A percentile compares a stretch with the other conserved stretches of the same genome.
phyloP scores from a whole-genome alignment of 2,797 vertebrate genomes.

The Lithobates sylvaticus region DNA sequence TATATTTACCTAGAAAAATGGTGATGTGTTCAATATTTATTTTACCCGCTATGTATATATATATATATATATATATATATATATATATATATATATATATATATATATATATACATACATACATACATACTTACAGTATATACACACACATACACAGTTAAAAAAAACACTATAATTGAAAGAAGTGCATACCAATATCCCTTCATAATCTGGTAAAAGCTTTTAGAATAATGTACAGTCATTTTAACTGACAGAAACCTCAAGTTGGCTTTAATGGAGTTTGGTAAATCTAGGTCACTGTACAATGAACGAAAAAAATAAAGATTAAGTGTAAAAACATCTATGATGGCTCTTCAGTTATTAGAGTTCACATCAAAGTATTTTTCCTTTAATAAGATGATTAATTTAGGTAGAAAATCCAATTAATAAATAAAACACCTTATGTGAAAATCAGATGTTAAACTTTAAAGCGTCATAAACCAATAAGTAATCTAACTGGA shows the following conservation, averaged over 20 bases:
- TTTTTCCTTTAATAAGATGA: no score
- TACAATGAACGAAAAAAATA: constrained; percentile 19
- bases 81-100: no score
- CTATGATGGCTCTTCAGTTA: neutral
- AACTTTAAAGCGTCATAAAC: constrained; percentile 15
- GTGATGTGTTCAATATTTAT: no score
- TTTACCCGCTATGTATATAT: no score
- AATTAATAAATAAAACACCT: constrained; percentile 5
- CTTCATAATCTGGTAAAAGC: constrained; percentile 42
- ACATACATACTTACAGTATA: no score
- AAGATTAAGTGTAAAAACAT: constrained; percentile 31
- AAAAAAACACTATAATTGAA: no score
- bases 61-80: no score
- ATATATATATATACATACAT: no score
- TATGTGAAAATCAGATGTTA: constrained; percentile 8
- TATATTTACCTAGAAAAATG: no score
- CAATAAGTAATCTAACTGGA: constrained; percentile 14
- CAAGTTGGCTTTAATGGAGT: constrained; percentile 25
- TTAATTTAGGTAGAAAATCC: neutral
- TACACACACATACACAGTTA: no score
- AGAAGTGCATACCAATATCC: neutral
- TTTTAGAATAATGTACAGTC: constrained; percentile 38
- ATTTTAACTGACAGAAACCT: constrained; percentile 26
- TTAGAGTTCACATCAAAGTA: neutral
- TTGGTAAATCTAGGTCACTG: constrained; percentile 51